A percentile compares a stretch with the other conserved stretches of the same genome.
phyloP scores from a whole-genome alignment of 2,888 invertebrate species.

The Ommatoiulus sabulosus region DNA sequence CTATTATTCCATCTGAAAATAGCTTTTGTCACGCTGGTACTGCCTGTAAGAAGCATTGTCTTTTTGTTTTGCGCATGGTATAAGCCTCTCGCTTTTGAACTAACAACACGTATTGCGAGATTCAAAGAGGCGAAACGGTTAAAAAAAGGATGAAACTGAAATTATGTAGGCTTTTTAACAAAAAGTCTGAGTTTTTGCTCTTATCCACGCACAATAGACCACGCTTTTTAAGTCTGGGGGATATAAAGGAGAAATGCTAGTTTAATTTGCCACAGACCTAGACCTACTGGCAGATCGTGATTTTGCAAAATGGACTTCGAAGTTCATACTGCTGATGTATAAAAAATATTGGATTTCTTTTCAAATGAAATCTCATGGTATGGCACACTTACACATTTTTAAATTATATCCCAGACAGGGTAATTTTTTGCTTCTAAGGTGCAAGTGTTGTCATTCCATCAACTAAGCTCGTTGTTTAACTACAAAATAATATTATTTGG shows the following conservation, averaged over 20 bases:
- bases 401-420: background rate
- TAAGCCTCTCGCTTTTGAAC: background rate
- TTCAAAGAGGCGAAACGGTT: background rate
- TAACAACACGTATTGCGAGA: background rate
- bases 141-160: background rate
- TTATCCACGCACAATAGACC: background rate
- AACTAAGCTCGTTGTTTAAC: no score
- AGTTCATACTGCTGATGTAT: background rate
- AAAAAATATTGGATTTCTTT: background rate
- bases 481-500: no score
- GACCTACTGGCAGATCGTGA: conserved; percentile 47
- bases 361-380: background rate
- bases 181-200: conserved; percentile 15
- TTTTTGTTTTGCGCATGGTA: background rate
- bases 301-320: background rate
- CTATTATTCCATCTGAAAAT: conserved; percentile 1
- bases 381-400: conserved; percentile 27
- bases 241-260: conserved; percentile 37
- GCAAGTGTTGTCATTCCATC: background rate
- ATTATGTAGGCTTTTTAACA: background rate
- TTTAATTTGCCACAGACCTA: conserved; percentile 42
- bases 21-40: conserved; percentile 26
- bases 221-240: conserved; percentile 8
- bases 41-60: background rate
- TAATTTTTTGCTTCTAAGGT: background rate